Conservation (phyloP, 2,113 vertebrate species). For the Apus apus region DNA sequence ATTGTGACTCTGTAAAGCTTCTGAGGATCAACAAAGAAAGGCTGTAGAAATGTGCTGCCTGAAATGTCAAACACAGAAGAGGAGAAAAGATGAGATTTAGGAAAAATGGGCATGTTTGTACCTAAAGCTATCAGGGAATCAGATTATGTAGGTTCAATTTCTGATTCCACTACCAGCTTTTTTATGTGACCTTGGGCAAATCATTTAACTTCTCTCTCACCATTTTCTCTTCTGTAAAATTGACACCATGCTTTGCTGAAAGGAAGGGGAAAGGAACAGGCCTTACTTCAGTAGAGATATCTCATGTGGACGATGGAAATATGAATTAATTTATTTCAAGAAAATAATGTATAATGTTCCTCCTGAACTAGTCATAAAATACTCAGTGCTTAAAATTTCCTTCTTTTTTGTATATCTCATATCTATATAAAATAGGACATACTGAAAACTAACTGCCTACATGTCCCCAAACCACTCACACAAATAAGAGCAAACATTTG, state of each 20-base stretch:
- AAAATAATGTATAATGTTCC: neutral
- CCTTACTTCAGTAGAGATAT: neutral
- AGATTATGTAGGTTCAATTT: neutral
- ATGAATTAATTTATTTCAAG: neutral
- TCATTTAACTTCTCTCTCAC: neutral
- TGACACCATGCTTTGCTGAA: neutral
- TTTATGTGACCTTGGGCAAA: neutral
- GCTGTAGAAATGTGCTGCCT: neutral
- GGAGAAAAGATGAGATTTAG: neutral
- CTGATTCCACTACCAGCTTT: neutral
- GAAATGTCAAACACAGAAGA: neutral
- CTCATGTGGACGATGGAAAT: neutral
- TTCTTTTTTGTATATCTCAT: neutral
- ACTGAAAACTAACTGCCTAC: neutral
- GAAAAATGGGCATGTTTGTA: neutral
- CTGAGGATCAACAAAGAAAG: slow-evolving; percentile 8
- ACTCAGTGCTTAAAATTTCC: neutral
- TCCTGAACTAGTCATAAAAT: neutral
- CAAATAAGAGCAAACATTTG: neutral
- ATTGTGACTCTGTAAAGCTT: neutral
- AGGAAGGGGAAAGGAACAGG: neutral
- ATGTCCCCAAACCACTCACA: neutral
- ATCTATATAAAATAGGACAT: neutral
- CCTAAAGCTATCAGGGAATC: neutral
- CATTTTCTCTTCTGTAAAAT: neutral